Base-by-base conservation (phyloP, 2,113 vertebrate genomes). In the cat (Felis catus) region DNA sequence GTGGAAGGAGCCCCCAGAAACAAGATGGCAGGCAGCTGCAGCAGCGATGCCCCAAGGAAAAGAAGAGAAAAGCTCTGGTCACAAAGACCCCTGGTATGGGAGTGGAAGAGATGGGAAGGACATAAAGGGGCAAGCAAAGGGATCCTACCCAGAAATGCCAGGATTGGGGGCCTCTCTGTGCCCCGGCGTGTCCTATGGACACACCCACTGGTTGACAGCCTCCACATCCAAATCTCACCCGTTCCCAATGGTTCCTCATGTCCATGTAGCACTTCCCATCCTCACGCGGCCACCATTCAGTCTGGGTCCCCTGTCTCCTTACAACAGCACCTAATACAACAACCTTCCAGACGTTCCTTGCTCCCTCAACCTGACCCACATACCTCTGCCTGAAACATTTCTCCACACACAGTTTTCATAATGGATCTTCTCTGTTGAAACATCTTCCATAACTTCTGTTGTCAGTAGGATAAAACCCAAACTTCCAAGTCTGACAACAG, bases 181-280 rank as follows among this genome's bases (percentile, higher is more conserved):
- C 16, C 58, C 33, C 4, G 3, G 1, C 68, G 27, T 29, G 53
- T 55, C 89, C 90, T 71, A 12, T 7, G 23, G 53, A 58, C n/a
- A 45, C 12, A 29, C 18, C 39, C 21, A 4, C 19, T 41, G 18
- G 53, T 8, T 1, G 51, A 74, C 31, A 58, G 36, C 41, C 21
- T 36, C 79, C 13, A 19, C 6, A 13, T 0, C 21, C 14, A 14
- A 53, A 39, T 23, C 58, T 51, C 33, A 7, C 18, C 68, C 21
- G 7, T 61, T 53, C 6, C 21, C 66, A 55, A 0, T 2, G 23
- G 6, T 4, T 48, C 41, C 48, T 65, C 0, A 0, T 1, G n/a
- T 39, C 79, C 25, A 48, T 6, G 41, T 5, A 19, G 11, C 4
- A 15, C 41, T 55, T 36, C 70, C 79, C 21, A 12, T 25, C 61